phyloP scores from a whole-genome alignment of 2,888 invertebrate genomes.

The Ophion ellenae region DNA sequence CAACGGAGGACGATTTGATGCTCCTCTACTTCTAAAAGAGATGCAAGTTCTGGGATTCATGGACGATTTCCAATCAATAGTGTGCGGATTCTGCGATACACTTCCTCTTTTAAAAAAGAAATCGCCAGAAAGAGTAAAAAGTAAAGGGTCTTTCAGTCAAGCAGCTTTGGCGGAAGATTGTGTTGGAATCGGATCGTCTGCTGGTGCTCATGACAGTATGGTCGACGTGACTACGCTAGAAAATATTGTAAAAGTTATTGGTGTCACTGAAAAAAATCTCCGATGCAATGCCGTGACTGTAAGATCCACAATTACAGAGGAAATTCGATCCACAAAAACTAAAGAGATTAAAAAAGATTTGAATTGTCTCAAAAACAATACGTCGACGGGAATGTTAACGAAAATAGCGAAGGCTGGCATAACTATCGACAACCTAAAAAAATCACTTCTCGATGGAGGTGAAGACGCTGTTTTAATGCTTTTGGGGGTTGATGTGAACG shows the following conservation, averaged over 20 bases:
- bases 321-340: background rate
- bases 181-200: slow-evolving; percentile 11
- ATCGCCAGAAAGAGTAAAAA: slow-evolving; percentile 33
- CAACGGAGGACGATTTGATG: slow-evolving; percentile 48
- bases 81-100: slow-evolving; percentile 38
- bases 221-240: slow-evolving; percentile 39
- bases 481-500: slow-evolving; percentile 29
- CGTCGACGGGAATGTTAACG: slow-evolving; percentile 24
- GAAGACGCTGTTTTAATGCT: slow-evolving; percentile 28
- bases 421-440: slow-evolving; percentile 1
- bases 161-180: slow-evolving; percentile 29
- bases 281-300: too few species aligned
- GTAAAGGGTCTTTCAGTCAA: slow-evolving; percentile 23
- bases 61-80: slow-evolving; percentile 21
- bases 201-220: slow-evolving; percentile 33
- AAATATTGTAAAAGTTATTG: slow-evolving; percentile 12
- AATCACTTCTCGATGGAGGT: slow-evolving; percentile 12
- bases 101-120: slow-evolving; percentile 42
- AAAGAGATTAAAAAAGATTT: slow-evolving; percentile 1
- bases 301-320: background rate
- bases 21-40: slow-evolving; percentile 29
- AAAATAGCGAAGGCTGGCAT: slow-evolving; percentile 48
- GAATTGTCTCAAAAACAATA: background rate
- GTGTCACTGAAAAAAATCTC: too few species aligned
- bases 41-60: slow-evolving; percentile 22